Evolutionary conservation across 2,888 invertebrate genomes (phyloP).

Genomic region (Strigamia maritima): DNA sequence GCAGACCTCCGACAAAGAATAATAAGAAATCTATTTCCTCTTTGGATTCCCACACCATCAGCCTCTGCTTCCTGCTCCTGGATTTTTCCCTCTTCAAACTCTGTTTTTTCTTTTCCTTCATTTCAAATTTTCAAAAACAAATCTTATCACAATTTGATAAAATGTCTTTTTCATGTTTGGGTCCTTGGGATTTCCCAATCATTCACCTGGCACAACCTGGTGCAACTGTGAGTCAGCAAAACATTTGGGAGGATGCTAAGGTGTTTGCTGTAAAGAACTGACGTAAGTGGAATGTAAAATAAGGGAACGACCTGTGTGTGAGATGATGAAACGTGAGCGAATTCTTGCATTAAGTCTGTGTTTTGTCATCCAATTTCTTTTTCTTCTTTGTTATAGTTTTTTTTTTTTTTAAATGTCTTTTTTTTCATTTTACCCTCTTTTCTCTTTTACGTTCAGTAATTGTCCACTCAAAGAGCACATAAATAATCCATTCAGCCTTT

Average conservation of each 20-base stretch:
- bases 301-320: slow-evolving; percentile 10
- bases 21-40: slow-evolving; percentile 24
- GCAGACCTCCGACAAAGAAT: slow-evolving; percentile 28
- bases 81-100: neutral
- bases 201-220: slow-evolving; percentile 26
- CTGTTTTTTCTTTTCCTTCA: neutral
- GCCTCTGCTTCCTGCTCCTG: neutral
- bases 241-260: slow-evolving; percentile 26
- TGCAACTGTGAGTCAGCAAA: slow-evolving; percentile 24
- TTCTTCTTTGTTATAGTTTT: neutral
- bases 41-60: slow-evolving; percentile 23
- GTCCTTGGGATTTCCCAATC: slow-evolving; percentile 10
- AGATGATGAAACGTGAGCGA: slow-evolving; percentile 19
- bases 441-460: slow-evolving; percentile 29
- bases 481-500: slow-evolving; percentile 34
- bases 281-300: slow-evolving; percentile 1
- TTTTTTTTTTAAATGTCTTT: neutral
- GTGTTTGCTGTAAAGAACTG: slow-evolving; percentile 19
- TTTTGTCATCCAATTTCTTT: slow-evolving; percentile 8
- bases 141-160: neutral
- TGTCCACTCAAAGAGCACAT: slow-evolving; percentile 35
- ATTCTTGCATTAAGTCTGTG: neutral
- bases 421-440: slow-evolving; percentile 25
- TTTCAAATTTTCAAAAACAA: neutral
- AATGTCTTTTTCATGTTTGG: neutral